These are phyloP conservation scores for Zygothrica quintamaculata DNA, from an alignment of 2,888 invertebrate species.

Conservation along the genomic window DNA sequence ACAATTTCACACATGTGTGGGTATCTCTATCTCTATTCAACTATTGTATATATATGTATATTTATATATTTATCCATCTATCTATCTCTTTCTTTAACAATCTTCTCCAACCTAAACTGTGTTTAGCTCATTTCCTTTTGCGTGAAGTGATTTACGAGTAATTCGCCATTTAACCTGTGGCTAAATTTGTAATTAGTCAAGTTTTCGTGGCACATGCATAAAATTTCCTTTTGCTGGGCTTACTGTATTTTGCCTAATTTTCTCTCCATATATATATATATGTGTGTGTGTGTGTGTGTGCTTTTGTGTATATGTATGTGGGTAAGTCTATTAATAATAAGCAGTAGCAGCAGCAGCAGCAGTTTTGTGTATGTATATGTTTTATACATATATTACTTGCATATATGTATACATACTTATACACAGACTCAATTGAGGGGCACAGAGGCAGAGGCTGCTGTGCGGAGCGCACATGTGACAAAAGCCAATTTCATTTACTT, in stretches of 20 bases:
- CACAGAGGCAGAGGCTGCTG: no score
- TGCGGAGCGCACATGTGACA: conserved; percentile 48
- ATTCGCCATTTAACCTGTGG: conserved; percentile 77
- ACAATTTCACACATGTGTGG: conserved; percentile 51
- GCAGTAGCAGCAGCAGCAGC: no score
- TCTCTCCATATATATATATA: conserved; percentile 13
- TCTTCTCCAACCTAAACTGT: conserved; percentile 19
- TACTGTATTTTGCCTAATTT: conserved; percentile 26
- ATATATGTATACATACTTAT: conserved; percentile 26
- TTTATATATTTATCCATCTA: background rate
- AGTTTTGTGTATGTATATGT: conserved; percentile 26
- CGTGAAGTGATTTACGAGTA: conserved; percentile 75
- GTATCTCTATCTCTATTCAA: conserved; percentile 4
- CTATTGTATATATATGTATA: background rate
- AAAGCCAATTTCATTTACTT: conserved; percentile 64
- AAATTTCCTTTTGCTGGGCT: conserved; percentile 50
- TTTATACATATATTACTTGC: conserved; percentile 11
- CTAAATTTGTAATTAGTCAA: conserved; percentile 78
- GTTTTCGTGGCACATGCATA: conserved; percentile 63
- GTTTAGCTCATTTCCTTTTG: conserved; percentile 58
- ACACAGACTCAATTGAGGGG: conserved; percentile 10
- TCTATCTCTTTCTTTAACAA: conserved; percentile 2
- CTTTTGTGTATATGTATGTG: conserved; percentile 21
- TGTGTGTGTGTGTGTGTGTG: conserved; percentile 23
- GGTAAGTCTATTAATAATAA: conserved; percentile 62